Evolutionary conservation across 2,113 vertebrate species (phyloP).

Genomic region (Pollachius pollachius): DNA sequence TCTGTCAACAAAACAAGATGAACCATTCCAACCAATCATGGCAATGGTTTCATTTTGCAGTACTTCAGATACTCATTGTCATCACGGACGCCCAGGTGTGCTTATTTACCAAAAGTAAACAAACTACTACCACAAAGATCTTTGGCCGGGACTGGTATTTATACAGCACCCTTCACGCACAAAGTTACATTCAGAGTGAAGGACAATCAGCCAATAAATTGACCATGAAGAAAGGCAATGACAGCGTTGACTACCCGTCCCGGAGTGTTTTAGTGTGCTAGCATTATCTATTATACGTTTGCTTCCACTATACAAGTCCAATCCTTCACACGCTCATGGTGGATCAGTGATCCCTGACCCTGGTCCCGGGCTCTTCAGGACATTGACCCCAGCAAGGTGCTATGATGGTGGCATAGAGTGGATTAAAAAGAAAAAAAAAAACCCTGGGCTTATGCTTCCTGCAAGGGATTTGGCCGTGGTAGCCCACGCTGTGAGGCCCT

Average conservation of each 20-base stretch:
- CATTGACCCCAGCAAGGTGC: constrained; percentile 10
- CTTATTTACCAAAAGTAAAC: neutral
- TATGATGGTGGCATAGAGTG: constrained; percentile 19
- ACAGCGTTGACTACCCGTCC: too few species aligned
- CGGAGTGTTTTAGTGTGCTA: too few species aligned
- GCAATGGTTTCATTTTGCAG: neutral
- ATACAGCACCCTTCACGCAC: too few species aligned
- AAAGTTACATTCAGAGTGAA: neutral
- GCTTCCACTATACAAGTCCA: too few species aligned
- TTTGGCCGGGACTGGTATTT: neutral
- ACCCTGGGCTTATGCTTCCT: constrained; percentile 43
- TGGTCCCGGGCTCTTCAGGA: constrained; percentile 22
- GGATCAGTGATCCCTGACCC: too few species aligned
- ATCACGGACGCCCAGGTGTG: neutral
- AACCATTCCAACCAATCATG: neutral
- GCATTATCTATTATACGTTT: too few species aligned
- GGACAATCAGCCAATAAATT: too few species aligned
- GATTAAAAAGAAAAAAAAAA: constrained; percentile 15
- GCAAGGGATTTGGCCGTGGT: constrained; percentile 21
- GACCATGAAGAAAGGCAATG: too few species aligned
- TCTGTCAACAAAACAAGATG: constrained; percentile 9
- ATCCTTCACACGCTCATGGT: too few species aligned
- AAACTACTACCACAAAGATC: neutral
- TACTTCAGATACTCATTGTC: constrained; percentile 7
- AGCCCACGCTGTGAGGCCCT: neutral